Conservation (phyloP, 1,140 invertebrate genomes). For the Bombus breviceps region DNA sequence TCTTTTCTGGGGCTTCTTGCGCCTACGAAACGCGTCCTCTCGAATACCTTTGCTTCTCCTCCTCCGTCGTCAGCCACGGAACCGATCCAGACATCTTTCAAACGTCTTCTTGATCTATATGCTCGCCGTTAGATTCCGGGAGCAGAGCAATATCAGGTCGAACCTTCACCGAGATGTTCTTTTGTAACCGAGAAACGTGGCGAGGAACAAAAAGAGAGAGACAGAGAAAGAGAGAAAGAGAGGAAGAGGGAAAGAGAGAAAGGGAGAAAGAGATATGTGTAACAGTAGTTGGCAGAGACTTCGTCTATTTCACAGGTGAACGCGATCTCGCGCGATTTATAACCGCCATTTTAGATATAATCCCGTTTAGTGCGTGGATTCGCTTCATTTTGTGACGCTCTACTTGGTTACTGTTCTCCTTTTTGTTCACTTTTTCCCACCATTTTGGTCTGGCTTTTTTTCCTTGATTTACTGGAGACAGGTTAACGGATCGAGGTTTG, state of each 20-base stretch:
- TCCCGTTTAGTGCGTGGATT: neutral
- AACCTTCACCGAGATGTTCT: constrained; percentile 21
- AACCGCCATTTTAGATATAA: constrained; percentile 1
- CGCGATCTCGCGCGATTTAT: constrained; percentile 6
- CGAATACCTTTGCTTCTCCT: neutral
- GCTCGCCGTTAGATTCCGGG: constrained; percentile 21
- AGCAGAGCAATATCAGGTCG: constrained; percentile 16
- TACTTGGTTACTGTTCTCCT: neutral
- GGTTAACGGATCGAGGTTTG: neutral
- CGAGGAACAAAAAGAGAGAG: neutral
- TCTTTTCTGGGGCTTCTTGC: constrained; percentile 7
- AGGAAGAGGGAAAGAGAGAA: neutral
- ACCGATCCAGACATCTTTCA: neutral
- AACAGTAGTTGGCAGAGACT: constrained; percentile 15
- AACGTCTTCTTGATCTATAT: constrained; percentile 13
- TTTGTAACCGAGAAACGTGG: constrained; percentile 20
- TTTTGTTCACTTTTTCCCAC: neutral
- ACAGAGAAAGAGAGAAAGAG: too few relatives aligned
- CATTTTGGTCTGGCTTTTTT: neutral
- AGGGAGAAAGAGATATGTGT: neutral
- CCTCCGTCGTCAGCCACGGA: neutral
- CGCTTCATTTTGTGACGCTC: neutral
- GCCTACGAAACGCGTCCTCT: neutral
- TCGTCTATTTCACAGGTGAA: constrained; percentile 10
- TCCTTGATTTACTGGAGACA: neutral